These are phyloP conservation scores for Rutpela maculata DNA, from an alignment of 2,888 invertebrate species.

Conservation along the genomic window DNA sequence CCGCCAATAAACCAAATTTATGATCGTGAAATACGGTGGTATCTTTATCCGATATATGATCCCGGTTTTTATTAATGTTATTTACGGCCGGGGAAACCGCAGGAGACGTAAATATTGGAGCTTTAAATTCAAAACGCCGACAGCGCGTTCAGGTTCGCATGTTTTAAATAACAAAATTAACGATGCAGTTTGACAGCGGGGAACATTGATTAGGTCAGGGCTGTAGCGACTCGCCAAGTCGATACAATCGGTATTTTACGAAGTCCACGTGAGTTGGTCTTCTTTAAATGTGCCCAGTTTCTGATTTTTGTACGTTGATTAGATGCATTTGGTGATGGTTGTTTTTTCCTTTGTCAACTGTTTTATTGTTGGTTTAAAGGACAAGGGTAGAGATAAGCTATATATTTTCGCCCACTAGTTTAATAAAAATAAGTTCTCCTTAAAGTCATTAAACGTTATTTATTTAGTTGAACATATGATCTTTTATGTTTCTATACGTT, in stretches of 20 bases:
- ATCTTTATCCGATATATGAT: conserved; percentile 32
- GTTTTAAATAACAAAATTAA: conserved; percentile 37
- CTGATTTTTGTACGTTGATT: no score
- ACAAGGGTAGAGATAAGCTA: no score
- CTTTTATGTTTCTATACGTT: no score
- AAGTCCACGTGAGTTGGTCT: background rate
- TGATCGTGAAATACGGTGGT: conserved; percentile 20
- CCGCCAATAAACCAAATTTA: conserved; percentile 29
- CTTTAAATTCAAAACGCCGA: conserved; percentile 51
- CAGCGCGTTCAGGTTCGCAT: conserved; percentile 44
- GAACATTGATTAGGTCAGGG: conserved; percentile 7
- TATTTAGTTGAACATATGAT: no score
- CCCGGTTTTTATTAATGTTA: conserved; percentile 46
- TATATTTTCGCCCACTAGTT: no score
- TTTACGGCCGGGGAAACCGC: conserved; percentile 48
- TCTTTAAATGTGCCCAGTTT: no score
- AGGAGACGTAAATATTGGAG: conserved; percentile 55
- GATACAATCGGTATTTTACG: background rate
- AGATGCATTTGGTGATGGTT: no score
- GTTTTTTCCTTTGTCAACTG: no score
- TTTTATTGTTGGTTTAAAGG: no score
- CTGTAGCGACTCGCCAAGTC: background rate
- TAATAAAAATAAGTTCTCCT: no score
- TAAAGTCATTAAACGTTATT: no score
- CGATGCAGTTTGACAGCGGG: background rate